Percentiles rank a stretch among this genome's conserved stretches.
Evolutionary conservation across 2,888 invertebrate species (phyloP).

Genomic region (Ornithoptera priamus): DNA sequence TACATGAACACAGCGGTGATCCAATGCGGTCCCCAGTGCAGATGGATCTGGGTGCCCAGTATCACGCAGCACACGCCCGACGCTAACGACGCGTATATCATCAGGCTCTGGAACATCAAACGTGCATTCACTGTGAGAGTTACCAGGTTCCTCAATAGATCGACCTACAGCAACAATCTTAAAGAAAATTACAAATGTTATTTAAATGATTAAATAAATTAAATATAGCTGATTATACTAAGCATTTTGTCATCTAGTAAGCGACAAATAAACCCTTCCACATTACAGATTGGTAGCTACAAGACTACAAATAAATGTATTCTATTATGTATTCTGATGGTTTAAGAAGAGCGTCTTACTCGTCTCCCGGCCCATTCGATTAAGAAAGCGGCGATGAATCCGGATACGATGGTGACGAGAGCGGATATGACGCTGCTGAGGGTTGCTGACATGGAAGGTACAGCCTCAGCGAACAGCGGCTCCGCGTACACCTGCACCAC

Average conservation of each 20-base stretch:
- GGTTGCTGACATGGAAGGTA: conserved; percentile 41
- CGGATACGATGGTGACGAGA: conserved; percentile 35
- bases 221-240: too few relatives aligned
- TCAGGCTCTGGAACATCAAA: conserved; percentile 35
- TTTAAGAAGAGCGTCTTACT: conserved; percentile 39
- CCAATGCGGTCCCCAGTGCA: conserved; percentile 38
- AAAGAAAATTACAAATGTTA: too few relatives aligned
- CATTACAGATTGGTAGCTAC: too few relatives aligned
- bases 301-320: too few relatives aligned
- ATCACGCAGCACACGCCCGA: conserved; percentile 36
- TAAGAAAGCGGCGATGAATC: conserved; percentile 47
- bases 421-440: conserved; percentile 41
- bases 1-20: conserved; percentile 37
- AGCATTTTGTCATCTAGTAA: too few relatives aligned
- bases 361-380: conserved; percentile 52
- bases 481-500: conserved; percentile 43
- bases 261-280: too few relatives aligned
- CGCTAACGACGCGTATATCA: conserved; percentile 34
- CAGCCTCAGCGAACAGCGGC: conserved; percentile 39
- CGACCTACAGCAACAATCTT: too few relatives aligned
- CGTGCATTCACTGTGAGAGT: too few relatives aligned
- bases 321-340: too few relatives aligned
- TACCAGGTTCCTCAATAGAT: too few relatives aligned
- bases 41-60: conserved; percentile 40
- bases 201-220: too few relatives aligned